Evolutionary conservation across 2,888 invertebrate species (phyloP), one percentile per base, ranked within the genome.

Genomic region (Drosophila neutralis): DNA sequence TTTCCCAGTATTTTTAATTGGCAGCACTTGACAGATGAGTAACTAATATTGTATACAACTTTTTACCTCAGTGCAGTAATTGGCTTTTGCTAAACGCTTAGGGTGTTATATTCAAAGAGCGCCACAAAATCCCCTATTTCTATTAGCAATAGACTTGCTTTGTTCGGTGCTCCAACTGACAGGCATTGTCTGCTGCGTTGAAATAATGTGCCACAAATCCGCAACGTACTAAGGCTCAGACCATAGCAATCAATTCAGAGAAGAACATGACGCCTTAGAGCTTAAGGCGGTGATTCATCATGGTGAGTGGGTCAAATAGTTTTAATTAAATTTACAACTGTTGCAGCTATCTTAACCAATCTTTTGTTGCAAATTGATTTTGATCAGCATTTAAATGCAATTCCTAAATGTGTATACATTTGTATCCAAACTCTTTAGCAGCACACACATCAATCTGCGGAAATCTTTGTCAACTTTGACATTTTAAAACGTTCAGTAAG

Each of bases 381-480:
- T 40, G 13, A 54, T 31, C 48, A 59, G 49, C 10, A 21, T 58
- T 63, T 29, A 65, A 64, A 6, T 29, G 21, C 21, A 53, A 42
- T 57, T 61, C 11, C 24, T 1, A 18, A 10, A 6, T 15, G 11
- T 36, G 18, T 21, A n/a, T 2, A 6, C 11, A 13, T 35, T 35
- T 49, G 8, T n/a, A 33, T 24, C 8, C 35, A 24, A 59, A 48
- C 31, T 48, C 18, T 60, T 31, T 29, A 33, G 11, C 18, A 5
- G 13, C 38, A 13, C 36, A 53, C 36, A 59, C 56, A 57, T 58
- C 52, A 66, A 61, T 62, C 63, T 45, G n/a, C 4, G 10, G 5
- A 35, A 29, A 59, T 21, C 15, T 15, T 29, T 59, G 35, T 69
- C 51, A 69, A 31, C 67, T 75, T 63, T 71, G 75, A 59, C 73